Base-by-base conservation (phyloP, 2,113 vertebrate genomes). In the Hemichromis elongatus region DNA sequence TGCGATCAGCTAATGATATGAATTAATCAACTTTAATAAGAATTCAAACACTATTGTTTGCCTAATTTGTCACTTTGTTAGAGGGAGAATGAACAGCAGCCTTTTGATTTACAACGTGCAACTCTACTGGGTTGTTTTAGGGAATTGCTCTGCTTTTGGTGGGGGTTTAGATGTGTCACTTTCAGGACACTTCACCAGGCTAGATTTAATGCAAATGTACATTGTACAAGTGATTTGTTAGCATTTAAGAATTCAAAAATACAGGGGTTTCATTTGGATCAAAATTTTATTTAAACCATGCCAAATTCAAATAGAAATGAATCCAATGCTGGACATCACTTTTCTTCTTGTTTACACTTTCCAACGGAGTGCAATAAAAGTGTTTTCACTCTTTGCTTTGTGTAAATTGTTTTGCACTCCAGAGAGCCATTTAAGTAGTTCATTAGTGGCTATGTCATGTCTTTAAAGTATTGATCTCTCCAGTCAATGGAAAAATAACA, bases 401-500 rank as follows among this genome's bases (percentile, higher is more conserved):
- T 90, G 93, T 90, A 91, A 95, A 94, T 94, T 95, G 93, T 95
- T 94, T 94, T 92, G 84, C 86, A 94, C 94, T 94, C 95, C 82
- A 89, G 95, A 95, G 95, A 95, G 87, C 93, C 94, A 91, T 94
- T 94, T 94, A 96, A 95, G 96, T 93, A 96, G 94, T 96, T 96
- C 95, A 96, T 96, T 96, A 96, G 94, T 93, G 92, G 93, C 92
- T 90, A 90, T 95, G 97, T 97, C 97, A 97, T 98, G 97, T 98
- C 97, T 98, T 96, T 97, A 97, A 97, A 97, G 97, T 97, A 97
- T 97, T 96, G 96, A 97, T 98, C 95, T 95, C 96, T 96, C 90
- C 96, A 97, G 98, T 97, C 98, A 98, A 98, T 98, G 96, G 97
- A 98, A 99, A 99, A 98, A 99, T 98, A 99, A 98, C 97, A 98